Percentiles rank a stretch among this genome's conserved stretches.
Conservation (phyloP, 2,797 vertebrate genomes). For the Tinamus major region DNA sequence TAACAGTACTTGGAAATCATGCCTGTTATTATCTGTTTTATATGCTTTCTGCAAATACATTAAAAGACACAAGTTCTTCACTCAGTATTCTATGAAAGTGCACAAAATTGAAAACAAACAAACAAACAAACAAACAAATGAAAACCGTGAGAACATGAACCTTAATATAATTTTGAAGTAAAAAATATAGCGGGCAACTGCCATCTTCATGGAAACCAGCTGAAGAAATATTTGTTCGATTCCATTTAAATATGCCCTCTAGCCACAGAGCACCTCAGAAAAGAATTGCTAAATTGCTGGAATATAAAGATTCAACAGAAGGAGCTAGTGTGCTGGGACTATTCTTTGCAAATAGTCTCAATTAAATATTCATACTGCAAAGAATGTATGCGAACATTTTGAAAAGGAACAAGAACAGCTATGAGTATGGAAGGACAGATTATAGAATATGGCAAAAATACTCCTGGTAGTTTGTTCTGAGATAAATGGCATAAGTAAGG, state of each 20-base stretch:
- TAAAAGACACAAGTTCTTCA: background rate
- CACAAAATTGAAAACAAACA: conserved; percentile 12
- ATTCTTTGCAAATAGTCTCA: background rate
- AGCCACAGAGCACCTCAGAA: background rate
- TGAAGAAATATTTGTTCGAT: conserved; percentile 28
- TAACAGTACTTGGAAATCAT: conserved; percentile 6
- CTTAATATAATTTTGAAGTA: conserved; percentile 2
- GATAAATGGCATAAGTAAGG: rapidly evolving
- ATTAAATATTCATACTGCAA: background rate
- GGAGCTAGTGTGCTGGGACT: background rate
- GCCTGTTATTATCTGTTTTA: background rate
- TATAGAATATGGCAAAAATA: background rate
- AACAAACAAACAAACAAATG: too few species aligned
- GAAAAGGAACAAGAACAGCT: background rate
- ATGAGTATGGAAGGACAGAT: background rate
- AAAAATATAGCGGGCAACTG: background rate
- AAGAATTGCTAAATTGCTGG: background rate
- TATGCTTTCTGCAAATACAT: background rate
- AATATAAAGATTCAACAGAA: background rate
- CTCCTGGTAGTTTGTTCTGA: background rate
- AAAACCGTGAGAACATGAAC: background rate
- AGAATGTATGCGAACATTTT: background rate
- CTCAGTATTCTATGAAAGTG: background rate
- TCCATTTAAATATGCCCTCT: conserved; percentile 18
- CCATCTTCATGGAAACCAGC: background rate